Evolutionary conservation across 1,140 invertebrate genomes (phyloP).

Genomic region (Lasioglossum albipes): DNA sequence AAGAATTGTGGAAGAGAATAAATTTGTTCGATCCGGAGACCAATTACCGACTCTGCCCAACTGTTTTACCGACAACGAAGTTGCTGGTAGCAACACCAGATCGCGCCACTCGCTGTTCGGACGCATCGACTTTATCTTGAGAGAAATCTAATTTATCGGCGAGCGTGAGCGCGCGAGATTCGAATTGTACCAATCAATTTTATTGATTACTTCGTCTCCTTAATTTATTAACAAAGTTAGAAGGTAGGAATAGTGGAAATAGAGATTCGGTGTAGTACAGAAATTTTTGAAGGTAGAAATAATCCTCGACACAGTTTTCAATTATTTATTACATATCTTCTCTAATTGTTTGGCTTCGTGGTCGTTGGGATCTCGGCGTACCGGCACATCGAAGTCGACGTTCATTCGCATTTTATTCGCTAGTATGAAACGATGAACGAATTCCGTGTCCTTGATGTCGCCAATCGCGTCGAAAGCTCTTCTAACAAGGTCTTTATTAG

Average conservation of each 20-base stretch:
- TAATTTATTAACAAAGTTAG: no score
- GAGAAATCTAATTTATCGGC: no score
- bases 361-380: slow-evolving; percentile 47
- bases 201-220: no score
- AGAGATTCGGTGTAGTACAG: background rate
- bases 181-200: no score
- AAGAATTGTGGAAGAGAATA: background rate
- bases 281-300: background rate
- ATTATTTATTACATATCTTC: slow-evolving; percentile 29
- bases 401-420: slow-evolving; percentile 73
- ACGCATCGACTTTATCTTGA: no score
- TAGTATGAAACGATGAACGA: slow-evolving; percentile 77
- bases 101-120: background rate
- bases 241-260: no score
- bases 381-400: slow-evolving; percentile 54
- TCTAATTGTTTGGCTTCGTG: slow-evolving; percentile 34
- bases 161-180: no score
- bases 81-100: background rate
- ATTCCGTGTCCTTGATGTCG: slow-evolving; percentile 63
- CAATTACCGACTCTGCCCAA: slow-evolving; percentile 9
- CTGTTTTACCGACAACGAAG: background rate
- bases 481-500: slow-evolving; percentile 78
- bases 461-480: slow-evolving; percentile 74
- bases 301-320: background rate
- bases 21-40: background rate